Percentiles rank a stretch among this genome's conserved stretches.
phyloP scores from a whole-genome alignment of 2,797 vertebrate species.

The Loriculus beryllinus region DNA sequence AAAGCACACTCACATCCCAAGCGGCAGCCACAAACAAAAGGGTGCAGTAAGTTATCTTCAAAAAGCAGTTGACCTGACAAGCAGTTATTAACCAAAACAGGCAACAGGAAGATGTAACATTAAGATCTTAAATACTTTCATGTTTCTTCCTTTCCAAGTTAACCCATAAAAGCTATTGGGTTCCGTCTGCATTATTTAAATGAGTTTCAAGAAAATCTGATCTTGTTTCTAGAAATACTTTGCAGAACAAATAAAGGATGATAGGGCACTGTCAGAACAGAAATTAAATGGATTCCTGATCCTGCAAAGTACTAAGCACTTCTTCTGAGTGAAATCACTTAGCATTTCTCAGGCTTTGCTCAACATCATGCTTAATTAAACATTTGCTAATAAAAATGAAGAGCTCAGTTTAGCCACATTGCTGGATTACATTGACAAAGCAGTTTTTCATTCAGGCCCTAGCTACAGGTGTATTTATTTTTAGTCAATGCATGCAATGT shows the following conservation, averaged over 20 bases:
- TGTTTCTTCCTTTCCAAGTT: not conserved
- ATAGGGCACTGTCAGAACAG: not conserved
- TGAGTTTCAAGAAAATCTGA: not conserved
- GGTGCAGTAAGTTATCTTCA: not conserved
- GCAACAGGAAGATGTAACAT: not conserved
- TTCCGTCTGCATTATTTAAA: not conserved
- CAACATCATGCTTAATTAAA: not conserved
- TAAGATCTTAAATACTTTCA: not conserved
- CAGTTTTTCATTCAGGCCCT: not conserved
- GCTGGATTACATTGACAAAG: not conserved
- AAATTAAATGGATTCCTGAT: not conserved
- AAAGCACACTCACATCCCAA: not conserved
- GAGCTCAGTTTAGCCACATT: not conserved
- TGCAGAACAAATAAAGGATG: not conserved
- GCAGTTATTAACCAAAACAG: not conserved
- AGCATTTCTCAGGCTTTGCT: not conserved
- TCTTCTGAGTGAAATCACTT: not conserved
- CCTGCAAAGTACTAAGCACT: not conserved
- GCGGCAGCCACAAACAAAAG: not conserved
- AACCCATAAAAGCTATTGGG: not conserved
- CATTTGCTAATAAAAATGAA: not conserved
- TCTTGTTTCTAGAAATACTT: not conserved
- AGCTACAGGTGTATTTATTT: not conserved
- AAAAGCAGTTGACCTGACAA: not conserved
- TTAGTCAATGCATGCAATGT: not conserved